Base-by-base conservation (phyloP, 2,888 invertebrate species). In the Drosophila borborema region DNA sequence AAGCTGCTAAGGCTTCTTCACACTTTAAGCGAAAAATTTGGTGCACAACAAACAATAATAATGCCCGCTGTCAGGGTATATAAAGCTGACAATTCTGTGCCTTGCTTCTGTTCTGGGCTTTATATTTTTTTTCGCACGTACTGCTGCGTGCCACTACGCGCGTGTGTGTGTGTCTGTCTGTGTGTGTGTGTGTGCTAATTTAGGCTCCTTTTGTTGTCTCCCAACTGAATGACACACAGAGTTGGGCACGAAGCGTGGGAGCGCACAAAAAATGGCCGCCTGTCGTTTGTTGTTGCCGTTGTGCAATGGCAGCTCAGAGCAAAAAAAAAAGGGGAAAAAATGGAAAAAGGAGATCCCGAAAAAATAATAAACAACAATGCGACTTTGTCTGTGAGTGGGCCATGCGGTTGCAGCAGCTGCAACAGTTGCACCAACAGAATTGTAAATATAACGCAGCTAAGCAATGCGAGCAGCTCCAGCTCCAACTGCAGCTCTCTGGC, bases 121-220 rank as follows among this genome's bases (percentile, higher is more conserved):
- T 43, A 16, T 28, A 61, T 23, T 34, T 66, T 74, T 40, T 75
- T 76, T 86, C 71, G 71, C 88, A 88, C 84, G 77, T 88, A 63
- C 38, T 16, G 63, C 61, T 46, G 60, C 60, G 53, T 55, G 55
- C 34, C 23, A 12, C 51, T 20, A 45, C 49, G 49, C 31, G 72
- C 62, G 43, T 51, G 62, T n/a, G 49, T 36, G 72, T 64, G 43
- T 51, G 62, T n/a, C n/a, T n/a, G n/a, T n/a, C n/a, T 40, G 58
- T 70, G 48, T 65, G 38, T 66, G 56, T 74, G 72, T 79, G 80
- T 81, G 79, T 81, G 78, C 84, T 85, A 88, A 85, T 85, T 85
- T 86, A 72, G 78, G 78, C 71, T 64, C 64, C 86, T 76, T 84
- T 84, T 84, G 84, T 84, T 72, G 81, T 71, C 66, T 67, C 51